Percentiles rank a stretch among this genome's conserved stretches.
Evolutionary conservation across 2,888 invertebrate genomes (phyloP).

Genomic region (Unio pictorum): DNA sequence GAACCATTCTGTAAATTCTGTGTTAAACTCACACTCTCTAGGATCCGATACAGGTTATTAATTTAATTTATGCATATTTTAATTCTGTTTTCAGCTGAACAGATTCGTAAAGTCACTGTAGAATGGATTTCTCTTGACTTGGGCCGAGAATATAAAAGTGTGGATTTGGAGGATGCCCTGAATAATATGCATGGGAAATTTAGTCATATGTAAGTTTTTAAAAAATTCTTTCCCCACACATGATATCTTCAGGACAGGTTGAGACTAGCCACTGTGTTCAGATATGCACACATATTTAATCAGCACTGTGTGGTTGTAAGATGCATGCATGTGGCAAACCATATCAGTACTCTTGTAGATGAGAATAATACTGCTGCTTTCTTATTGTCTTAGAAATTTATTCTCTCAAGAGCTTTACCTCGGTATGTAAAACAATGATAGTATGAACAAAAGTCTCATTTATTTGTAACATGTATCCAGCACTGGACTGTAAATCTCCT

Average conservation of each 20-base stretch:
- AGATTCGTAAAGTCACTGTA: slow-evolving; percentile 8
- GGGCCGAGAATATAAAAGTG: slow-evolving; percentile 19
- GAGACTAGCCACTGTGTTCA: not conserved
- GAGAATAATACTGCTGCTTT: not conserved
- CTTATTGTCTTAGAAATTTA: not conserved
- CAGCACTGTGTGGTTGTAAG: no score
- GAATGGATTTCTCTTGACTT: slow-evolving; percentile 31
- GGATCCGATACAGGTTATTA: not conserved
- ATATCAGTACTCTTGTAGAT: not conserved
- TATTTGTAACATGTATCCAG: no score
- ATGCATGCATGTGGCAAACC: no score
- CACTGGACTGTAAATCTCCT: no score
- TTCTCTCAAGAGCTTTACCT: not conserved
- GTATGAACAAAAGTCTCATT: no score
- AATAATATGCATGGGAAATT: no score
- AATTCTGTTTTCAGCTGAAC: slow-evolving; percentile 6
- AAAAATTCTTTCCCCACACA: no score
- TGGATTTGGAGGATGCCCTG: slow-evolving; percentile 16
- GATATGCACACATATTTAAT: no score
- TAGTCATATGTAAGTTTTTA: no score
- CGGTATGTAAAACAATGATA: no score
- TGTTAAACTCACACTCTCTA: no score
- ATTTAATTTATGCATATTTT: not conserved
- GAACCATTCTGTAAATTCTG: no score
- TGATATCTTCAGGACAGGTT: not conserved